Percentiles rank a stretch among this genome's conserved stretches.
These are phyloP conservation scores for Spisula subtruncata DNA, from an alignment of 2,888 invertebrate species.

Conservation along the genomic window DNA sequence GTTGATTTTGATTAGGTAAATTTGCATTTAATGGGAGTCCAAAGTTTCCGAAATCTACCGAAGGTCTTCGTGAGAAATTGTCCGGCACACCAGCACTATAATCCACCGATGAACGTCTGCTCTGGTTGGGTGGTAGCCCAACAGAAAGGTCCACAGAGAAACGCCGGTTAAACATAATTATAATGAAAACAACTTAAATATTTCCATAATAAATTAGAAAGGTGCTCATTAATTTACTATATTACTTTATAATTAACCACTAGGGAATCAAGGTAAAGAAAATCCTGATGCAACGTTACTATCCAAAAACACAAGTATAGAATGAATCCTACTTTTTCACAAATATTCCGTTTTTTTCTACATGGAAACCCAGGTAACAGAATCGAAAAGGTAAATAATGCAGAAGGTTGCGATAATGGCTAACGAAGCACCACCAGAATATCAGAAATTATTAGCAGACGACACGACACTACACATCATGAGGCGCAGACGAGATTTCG, in stretches of 20 bases:
- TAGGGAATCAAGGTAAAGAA: not conserved
- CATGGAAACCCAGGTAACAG: conserved; percentile 23
- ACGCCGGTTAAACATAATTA: conserved; percentile 45
- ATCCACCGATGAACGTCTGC: conserved; percentile 65
- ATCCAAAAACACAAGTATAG: conserved; percentile 6
- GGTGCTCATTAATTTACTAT: not conserved
- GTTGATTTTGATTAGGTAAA: not conserved
- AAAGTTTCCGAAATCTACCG: conserved; percentile 49
- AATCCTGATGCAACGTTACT: conserved; percentile 27
- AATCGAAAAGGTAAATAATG: conserved; percentile 28
- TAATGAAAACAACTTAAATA: not conserved
- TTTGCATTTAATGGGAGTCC: conserved; percentile 28
- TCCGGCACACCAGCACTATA: conserved; percentile 49
- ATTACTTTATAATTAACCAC: not conserved
- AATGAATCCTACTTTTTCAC: conserved; percentile 35
- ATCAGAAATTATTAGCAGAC: conserved; percentile 45
- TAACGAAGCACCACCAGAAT: conserved; percentile 5
- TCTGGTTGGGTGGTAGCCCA: conserved; percentile 25
- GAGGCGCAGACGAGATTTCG: conserved; percentile 49
- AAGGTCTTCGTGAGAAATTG: conserved; percentile 48
- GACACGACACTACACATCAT: conserved; percentile 34
- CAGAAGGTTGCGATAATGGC: not conserved
- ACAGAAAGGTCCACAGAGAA: conserved; percentile 53
- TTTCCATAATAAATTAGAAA: not conserved
- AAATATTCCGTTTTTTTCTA: conserved; percentile 40